Evolutionary conservation across 2,888 invertebrate species (phyloP).

Genomic region (Nesidiocoris tenuis): DNA sequence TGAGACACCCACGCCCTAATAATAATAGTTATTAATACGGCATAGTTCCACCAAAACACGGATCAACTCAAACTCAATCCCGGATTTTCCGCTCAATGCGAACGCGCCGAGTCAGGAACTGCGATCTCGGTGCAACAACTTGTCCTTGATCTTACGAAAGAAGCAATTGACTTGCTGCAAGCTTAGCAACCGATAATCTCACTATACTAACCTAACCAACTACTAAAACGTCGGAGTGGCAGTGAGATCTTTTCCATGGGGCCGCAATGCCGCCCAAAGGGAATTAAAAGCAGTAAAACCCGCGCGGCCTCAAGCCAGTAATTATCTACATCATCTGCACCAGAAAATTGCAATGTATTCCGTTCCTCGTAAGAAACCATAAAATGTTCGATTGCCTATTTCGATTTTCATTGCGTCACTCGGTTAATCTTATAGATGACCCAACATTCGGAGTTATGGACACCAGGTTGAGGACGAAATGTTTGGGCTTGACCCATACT

Average conservation of each 20-base stretch:
- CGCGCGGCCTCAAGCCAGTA: background rate
- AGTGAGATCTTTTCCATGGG: background rate
- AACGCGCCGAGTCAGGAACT: background rate
- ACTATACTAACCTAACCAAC: too few relatives aligned
- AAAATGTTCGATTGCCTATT: background rate
- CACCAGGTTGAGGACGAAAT: too few relatives aligned
- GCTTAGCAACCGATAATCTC: background rate
- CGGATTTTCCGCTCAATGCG: too few relatives aligned
- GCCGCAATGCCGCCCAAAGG: background rate
- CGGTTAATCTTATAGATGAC: background rate
- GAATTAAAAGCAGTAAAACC: background rate
- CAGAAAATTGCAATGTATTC: background rate
- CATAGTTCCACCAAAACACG: too few relatives aligned
- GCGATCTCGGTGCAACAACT: background rate
- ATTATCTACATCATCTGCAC: background rate
- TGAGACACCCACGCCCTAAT: too few relatives aligned
- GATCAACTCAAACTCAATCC: too few relatives aligned
- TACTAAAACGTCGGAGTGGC: too few relatives aligned
- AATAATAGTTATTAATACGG: too few relatives aligned
- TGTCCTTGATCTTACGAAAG: background rate
- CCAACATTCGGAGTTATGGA: background rate
- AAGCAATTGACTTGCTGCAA: background rate
- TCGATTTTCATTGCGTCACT: background rate
- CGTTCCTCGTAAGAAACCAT: background rate
- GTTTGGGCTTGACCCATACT: too few relatives aligned